Conservation (phyloP, 2,888 invertebrate species). For the Erynnis tages region DNA sequence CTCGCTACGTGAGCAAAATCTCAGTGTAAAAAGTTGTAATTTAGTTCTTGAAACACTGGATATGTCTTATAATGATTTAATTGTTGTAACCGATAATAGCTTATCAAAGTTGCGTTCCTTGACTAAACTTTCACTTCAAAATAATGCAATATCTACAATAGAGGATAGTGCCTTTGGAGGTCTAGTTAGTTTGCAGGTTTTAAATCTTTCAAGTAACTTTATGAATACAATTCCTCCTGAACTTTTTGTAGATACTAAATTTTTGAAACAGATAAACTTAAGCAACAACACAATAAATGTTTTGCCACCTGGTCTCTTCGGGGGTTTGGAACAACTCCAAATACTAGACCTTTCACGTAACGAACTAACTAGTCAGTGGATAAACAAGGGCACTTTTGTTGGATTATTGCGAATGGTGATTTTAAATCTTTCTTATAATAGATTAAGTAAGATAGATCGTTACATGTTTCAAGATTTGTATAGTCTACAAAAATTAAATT, state of each 20-base stretch:
- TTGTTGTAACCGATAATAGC: conserved; percentile 85
- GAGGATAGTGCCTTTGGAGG: conserved; percentile 88
- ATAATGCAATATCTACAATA: conserved; percentile 88
- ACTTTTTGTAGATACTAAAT: conserved; percentile 85
- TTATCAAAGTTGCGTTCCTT: conserved; percentile 86
- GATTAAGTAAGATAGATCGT: conserved; percentile 84
- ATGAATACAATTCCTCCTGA: conserved; percentile 88
- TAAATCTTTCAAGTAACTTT: conserved; percentile 91
- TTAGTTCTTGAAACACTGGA: conserved; percentile 86
- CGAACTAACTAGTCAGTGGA: conserved; percentile 87
- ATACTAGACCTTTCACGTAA: conserved; percentile 87
- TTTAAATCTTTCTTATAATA: conserved; percentile 87
- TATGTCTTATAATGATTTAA: conserved; percentile 87
- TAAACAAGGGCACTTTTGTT: conserved; percentile 88
- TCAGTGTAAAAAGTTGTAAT: conserved; percentile 85
- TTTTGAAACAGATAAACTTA: conserved; percentile 85
- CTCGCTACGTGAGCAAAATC: conserved; percentile 80
- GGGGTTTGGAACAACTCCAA: conserved; percentile 86
- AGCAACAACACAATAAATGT: conserved; percentile 89
- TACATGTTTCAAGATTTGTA: conserved; percentile 87
- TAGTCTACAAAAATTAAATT: conserved; percentile 87
- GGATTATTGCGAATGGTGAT: conserved; percentile 87
- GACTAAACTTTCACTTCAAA: conserved; percentile 85
- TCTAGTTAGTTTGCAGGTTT: conserved; percentile 83
- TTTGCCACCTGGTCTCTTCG: conserved; percentile 87